A percentile compares a stretch with the other conserved stretches of the same genome.
phyloP scores from a whole-genome alignment of 2,888 invertebrate genomes.

The Stegophylla sp. region DNA sequence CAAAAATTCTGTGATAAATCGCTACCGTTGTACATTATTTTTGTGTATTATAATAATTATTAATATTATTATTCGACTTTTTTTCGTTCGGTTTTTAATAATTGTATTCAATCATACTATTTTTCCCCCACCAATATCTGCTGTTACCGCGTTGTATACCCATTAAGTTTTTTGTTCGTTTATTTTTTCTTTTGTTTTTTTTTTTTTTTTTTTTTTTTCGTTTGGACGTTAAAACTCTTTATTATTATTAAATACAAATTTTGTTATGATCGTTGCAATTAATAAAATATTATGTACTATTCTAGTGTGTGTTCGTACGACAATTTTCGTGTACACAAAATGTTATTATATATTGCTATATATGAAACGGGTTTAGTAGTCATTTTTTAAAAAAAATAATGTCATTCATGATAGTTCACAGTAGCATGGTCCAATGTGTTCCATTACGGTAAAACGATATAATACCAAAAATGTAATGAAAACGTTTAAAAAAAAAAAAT shows the following conservation, averaged over 20 bases:
- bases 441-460: constrained; percentile 21
- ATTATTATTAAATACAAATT: constrained; percentile 6
- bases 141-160: constrained; percentile 41
- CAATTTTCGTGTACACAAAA: constrained; percentile 37
- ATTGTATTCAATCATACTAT: constrained; percentile 12
- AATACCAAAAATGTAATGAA: not conserved
- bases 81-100: constrained; percentile 7
- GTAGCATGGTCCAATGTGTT: constrained; percentile 56
- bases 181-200: constrained; percentile 25
- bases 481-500: not conserved
- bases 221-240: not conserved
- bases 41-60: constrained; percentile 40
- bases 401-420: constrained; percentile 51
- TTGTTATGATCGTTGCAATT: constrained; percentile 55
- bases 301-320: constrained; percentile 47
- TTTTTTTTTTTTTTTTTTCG: constrained; percentile 18
- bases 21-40: constrained; percentile 54
- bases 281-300: constrained; percentile 60
- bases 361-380: constrained; percentile 39
- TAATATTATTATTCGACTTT: not conserved
- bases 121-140: constrained; percentile 25
- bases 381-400: too few relatives aligned
- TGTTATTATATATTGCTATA: constrained; percentile 29
- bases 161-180: constrained; percentile 32
- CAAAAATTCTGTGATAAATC: constrained; percentile 58